Base-by-base conservation (phyloP, 2,888 invertebrate species). In the Sphaerophoria taeniata region DNA sequence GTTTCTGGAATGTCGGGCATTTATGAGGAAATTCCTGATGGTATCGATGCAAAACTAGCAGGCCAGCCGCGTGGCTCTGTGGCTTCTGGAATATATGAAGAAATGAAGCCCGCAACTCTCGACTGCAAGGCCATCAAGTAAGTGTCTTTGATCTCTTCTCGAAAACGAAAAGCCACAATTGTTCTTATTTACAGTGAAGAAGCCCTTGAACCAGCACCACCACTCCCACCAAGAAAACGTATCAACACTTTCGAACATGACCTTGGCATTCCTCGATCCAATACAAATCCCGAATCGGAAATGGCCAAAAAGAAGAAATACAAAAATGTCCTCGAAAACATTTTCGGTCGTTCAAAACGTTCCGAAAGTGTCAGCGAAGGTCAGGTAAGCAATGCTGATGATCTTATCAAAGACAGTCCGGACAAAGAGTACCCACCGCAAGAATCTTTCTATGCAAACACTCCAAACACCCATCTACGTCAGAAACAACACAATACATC, bases 71-170 rank as follows among this genome's bases (percentile, higher is more conserved):
- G 91, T 0, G 89, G 89, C 0, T 92, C 92, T 0, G 89, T 92
- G 45, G 91, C 91, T 0, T 92, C 92, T 0, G 92, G 92, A 3
- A 92, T 92, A 33, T 92, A 92, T 81, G 92, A 92, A 84, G 92
- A 92, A 82, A 92, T 92, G 92, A 91, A 91, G 82, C 89, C 90
- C 0, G 88, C 88, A 39, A 6, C 47, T 61, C n/a, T 16, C 6
- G 84, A 87, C 33, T 88, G 88, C 45, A 87, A 88, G 14, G 74
- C 88, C 0, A 88, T 90, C 31, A 78, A 88, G 87, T 87, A 31
- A 72, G 56, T 77, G 45, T 33, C 61, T 56, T 12, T 33, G 11
- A 51, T 24, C 43, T 56, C 11, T 9, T 16, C 58, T 16, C 24
- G 24, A 31, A 53, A 9, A 43, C 12, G 9, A 4, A 53, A 53